Base-by-base conservation (phyloP, 2,888 invertebrate species). In the Hypercompe scribonia region DNA sequence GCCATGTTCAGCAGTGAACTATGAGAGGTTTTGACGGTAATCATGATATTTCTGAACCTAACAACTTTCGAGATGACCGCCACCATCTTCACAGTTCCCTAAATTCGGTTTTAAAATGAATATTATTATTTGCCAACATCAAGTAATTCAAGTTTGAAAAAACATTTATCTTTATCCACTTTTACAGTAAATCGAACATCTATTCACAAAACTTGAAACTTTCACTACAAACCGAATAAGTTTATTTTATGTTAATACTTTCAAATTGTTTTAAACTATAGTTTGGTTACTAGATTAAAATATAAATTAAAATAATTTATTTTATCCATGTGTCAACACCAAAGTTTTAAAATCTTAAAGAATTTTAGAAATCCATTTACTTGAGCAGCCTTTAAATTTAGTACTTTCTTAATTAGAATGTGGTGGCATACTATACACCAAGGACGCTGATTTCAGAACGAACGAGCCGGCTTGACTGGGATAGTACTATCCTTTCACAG, bases 281-380 rank as follows among this genome's bases (percentile, higher is more conserved):
- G 34, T 65, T 65, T 3, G 33, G 34, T 34, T 11, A 24, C 24
- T 50, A 1, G 18, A 50, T 67, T 67, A 50, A 33, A 50, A 50
- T 54, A 50, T 50, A 31, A 67, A 34, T 67, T 67, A 67, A 28
- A 31, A 33, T 46, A 18, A 31, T 67, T 67, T 31, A 46, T 46
- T 24, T 13, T n/a, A 11, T 50, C 33, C 33, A 50, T 67, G 7
- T 13, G 0, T 18, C 50, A 8, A 5, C n/a, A 50, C 13, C 1
- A 33, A 67, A 50, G 2, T 67, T 50, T 33, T 24, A 31, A 31
- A 8, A 31, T n/a, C n/a, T 39, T 18, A 24, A 28, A 13, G 8
- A 31, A 1, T 15, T 21, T n/a, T 36, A n/a, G 65, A 65, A 13
- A 2, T 10, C 31, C 3, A 61, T 61, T 61, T 31, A 61, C 4